Evolutionary conservation across 1,140 invertebrate genomes (phyloP), one percentile per base, ranked within the genome.

Genomic region (Doryteuthis pealeii): DNA sequence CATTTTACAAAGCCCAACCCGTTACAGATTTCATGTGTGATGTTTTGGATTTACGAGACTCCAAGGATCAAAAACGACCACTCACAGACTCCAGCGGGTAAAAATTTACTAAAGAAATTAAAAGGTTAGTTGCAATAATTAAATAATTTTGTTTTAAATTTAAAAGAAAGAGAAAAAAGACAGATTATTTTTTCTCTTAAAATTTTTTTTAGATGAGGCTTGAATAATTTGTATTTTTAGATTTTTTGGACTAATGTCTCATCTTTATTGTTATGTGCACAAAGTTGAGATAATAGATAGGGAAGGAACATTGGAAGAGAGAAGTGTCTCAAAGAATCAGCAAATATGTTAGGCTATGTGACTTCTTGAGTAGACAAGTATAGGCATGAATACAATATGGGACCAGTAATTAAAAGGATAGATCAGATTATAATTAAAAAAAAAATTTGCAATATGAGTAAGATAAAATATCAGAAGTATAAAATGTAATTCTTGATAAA

Each of bases 21-120:
- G 98, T 99, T 32, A 99, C 99, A 88, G 97, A 99, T 87, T 99
- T 99, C 88, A 98, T 99, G 95, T 99, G 97, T 89, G 98, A 99
- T 91, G 97, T 99, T 58, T 90, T 99, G 79, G 98, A 99, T 85
- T 96, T 99, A 69, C 91, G 96, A 85, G 97, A 99, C 83, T 94
- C 99, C 75, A 95, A 95, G 84, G 98, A 99, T 84, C 91, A 93
- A 78, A 92, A 96, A 75, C 96, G 98, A 89, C 97, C 97, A 33
- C 90, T 99, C 54, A 98, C 97, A 32, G 98, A 99, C 90, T 99
- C 97, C 43, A 97, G 99, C 85, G 91, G 98, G 85, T 97, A 99
- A 35, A 99, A 99, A 89, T 99, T 99, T 90, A 99, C 98, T 78
- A 99, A 99, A 91, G 98, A 99, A 92, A 99, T 99, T 78, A 99